Conservation (phyloP, 2,797 vertebrate genomes). For the Danio aesculapii region DNA sequence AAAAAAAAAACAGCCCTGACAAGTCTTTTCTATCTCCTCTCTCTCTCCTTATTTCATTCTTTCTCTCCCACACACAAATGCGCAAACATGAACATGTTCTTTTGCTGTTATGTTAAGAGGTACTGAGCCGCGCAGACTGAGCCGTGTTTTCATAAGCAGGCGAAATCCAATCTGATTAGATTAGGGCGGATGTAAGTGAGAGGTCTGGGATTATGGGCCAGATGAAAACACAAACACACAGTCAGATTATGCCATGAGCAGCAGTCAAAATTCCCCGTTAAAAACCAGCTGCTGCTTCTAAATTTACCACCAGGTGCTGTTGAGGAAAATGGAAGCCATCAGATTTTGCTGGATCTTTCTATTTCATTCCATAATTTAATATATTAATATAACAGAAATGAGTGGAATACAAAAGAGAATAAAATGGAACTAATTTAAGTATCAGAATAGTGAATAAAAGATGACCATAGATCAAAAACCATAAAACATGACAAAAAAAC, state of each 20-base stretch:
- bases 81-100: slow-evolving; percentile 10
- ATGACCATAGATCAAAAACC: background rate
- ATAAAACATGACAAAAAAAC: background rate
- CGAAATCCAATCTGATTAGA: slow-evolving; percentile 75
- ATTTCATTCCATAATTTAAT: background rate
- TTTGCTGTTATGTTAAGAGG: slow-evolving; percentile 37
- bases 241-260: slow-evolving; percentile 47
- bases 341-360: slow-evolving; percentile 23
- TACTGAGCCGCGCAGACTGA: slow-evolving; percentile 36
- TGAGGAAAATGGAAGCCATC: slow-evolving; percentile 42
- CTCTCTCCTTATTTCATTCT: background rate
- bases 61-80: slow-evolving; percentile 29
- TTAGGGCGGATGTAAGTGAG: slow-evolving; percentile 62
- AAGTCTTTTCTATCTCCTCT: slow-evolving; percentile 26
- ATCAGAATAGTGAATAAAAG: background rate
- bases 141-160: slow-evolving; percentile 61
- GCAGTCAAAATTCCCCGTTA: slow-evolving; percentile 39
- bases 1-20: slow-evolving; percentile 27
- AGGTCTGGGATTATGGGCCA: slow-evolving; percentile 75
- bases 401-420: background rate
- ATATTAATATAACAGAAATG: slow-evolving; percentile 3
- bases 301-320: slow-evolving; percentile 36
- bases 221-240: slow-evolving; percentile 50
- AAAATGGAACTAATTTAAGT: background rate
- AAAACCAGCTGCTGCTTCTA: slow-evolving; percentile 50